Conservation (phyloP, 2,113 vertebrate genomes). For the Ictidomys tridecemlineatus region DNA sequence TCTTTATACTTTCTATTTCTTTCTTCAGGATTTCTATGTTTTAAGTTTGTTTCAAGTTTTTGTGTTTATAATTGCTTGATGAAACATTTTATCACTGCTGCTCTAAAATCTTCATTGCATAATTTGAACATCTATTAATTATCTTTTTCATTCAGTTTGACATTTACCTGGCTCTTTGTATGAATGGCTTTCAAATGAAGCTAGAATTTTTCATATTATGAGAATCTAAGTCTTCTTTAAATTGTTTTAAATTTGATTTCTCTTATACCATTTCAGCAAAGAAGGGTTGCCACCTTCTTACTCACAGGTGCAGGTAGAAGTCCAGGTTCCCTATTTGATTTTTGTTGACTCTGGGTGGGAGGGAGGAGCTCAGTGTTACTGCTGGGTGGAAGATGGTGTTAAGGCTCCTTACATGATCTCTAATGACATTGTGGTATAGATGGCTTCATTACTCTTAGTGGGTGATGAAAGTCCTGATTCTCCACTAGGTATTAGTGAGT, state of each 20-base stretch:
- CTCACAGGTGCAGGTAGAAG: not conserved
- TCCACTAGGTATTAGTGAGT: not conserved
- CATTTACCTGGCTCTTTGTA: not conserved
- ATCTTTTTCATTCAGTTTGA: not conserved
- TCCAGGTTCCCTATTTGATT: not conserved
- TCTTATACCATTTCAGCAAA: not conserved
- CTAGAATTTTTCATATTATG: no score
- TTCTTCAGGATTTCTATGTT: not conserved
- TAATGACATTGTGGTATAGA: not conserved
- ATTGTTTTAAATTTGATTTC: not conserved
- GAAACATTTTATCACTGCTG: not conserved
- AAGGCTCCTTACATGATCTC: not conserved
- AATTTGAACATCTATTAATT: not conserved
- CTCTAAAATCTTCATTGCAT: conserved; percentile 6
- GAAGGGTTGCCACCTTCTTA: not conserved
- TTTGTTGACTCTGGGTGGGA: not conserved
- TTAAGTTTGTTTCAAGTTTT: not conserved
- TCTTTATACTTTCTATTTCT: not conserved
- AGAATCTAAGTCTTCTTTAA: not conserved
- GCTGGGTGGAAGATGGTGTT: not conserved
- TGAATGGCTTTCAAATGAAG: not conserved
- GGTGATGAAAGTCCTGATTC: not conserved
- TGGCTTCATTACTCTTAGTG: not conserved
- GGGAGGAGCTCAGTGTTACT: not conserved
- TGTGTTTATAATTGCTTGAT: not conserved